Evolutionary conservation across 2,797 vertebrate species (phyloP), one percentile per base, ranked within the genome.

Genomic region (Novumbra hubbsi): DNA sequence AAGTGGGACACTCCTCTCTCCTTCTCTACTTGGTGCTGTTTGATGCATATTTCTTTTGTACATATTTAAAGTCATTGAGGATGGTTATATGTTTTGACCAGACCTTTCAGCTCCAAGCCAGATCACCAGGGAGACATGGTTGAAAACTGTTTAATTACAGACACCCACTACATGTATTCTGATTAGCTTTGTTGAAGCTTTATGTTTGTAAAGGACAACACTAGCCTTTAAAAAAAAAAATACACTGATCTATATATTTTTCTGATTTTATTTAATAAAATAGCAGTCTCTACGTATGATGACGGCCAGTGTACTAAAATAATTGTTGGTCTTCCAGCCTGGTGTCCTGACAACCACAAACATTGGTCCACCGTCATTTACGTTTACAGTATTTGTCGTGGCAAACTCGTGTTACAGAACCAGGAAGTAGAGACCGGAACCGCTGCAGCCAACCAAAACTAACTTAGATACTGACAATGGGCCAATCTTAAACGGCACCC

Each of bases 21-120:
- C 78, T 70, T 49, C 78, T 85, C 82, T 34, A 50, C 68, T 63
- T 60, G 60, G 77, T 73, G 78, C 77, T 81, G 80, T 86, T 85
- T 83, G 80, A 79, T 81, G 74, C 80, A 76, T 81, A 87, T 91
- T 92, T 90, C 91, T 91, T 89, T 89, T 93, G 91, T 92, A 86
- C 76, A 90, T 88, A 90, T 83, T 69, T 83, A 88, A 87, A 78
- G 80, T 74, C 79, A 75, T 86, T 80, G 80, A 88, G 72, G 74
- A 78, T 84, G 72, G 74, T 76, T 85, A 73, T 83, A 78, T 69
- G 74, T 82, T 60, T 86, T 87, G 88, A 88, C 70, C 78, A 78
- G 71, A 78, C 83, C 82, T 88, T 89, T 76, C 70, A 88, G 83
- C 85, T 81, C 83, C 78, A 83, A 88, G 83, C 49, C 84, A 76